Percentiles rank a stretch among this genome's conserved stretches.
Conservation (phyloP, 1,140 invertebrate genomes). For the Drosophila setifemur region DNA sequence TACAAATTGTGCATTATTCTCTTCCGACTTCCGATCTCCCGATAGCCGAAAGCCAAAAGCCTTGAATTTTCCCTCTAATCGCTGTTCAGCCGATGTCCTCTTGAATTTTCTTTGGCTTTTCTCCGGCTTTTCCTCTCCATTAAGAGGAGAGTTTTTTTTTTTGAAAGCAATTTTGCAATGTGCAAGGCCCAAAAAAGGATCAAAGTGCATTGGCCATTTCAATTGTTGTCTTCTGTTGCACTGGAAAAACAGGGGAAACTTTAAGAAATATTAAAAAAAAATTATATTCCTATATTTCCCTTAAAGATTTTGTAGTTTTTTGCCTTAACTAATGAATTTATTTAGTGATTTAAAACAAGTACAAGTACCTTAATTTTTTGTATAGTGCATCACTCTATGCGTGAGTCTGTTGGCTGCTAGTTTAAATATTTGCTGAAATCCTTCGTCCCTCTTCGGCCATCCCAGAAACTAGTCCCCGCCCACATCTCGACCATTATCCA, state of each 20-base stretch:
- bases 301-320: background rate
- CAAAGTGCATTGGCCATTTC: constrained; percentile 44
- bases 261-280: background rate
- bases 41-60: constrained; percentile 19
- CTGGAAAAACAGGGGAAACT: background rate
- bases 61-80: constrained; percentile 38
- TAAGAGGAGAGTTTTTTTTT: too few relatives aligned
- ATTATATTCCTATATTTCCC: background rate
- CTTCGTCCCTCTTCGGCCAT: background rate
- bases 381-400: background rate
- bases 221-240: constrained; percentile 17
- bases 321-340: background rate
- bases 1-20: constrained; percentile 39
- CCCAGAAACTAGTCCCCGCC: background rate
- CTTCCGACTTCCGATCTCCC: constrained; percentile 57
- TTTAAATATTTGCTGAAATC: constrained; percentile 59
- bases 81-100: background rate
- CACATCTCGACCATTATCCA: background rate
- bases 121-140: constrained; percentile 14
- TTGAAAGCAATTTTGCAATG: constrained; percentile 57
- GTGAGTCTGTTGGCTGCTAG: constrained; percentile 29
- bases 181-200: constrained; percentile 24
- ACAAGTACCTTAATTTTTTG: too few relatives aligned
- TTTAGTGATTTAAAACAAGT: too few relatives aligned
- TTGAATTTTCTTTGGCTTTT: too few relatives aligned